Evolutionary conservation across 2,888 invertebrate genomes (phyloP).

Genomic region (Dyspetes luteomarginatus): DNA sequence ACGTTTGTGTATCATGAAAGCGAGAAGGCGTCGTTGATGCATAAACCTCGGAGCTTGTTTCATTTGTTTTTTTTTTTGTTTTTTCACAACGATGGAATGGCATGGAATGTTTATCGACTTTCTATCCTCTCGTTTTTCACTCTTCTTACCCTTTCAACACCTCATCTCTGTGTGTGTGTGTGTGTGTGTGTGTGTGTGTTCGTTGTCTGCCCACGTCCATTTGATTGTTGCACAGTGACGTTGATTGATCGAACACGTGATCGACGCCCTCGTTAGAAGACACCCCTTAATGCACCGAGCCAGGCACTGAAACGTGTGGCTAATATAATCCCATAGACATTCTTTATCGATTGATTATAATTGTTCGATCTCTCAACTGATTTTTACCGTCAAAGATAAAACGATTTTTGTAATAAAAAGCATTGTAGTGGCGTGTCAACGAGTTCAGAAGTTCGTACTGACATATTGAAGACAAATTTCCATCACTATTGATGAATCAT

Average conservation of each 20-base stretch:
- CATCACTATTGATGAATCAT: too few species aligned
- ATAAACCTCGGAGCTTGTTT: conserved; percentile 28
- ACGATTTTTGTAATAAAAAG: neutral
- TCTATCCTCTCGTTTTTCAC: conserved; percentile 32
- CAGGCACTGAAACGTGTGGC: conserved; percentile 13
- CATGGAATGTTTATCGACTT: conserved; percentile 61
- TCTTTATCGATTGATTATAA: conserved; percentile 36
- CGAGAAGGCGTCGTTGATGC: conserved; percentile 42
- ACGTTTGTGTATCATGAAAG: conserved; percentile 52
- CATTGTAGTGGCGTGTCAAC: too few species aligned
- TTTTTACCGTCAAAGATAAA: neutral
- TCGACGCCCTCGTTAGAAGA: conserved; percentile 49
- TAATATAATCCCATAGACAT: conserved; percentile 30
- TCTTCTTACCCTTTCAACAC: conserved; percentile 15
- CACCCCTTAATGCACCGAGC: conserved; percentile 31
- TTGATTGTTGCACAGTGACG: conserved; percentile 38
- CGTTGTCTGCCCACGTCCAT: conserved; percentile 30
- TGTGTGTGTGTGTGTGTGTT: conserved; percentile 1
- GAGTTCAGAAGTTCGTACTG: too few species aligned
- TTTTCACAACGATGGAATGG: neutral
- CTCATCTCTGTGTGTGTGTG: neutral
- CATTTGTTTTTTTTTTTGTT: neutral
- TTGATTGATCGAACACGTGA: conserved; percentile 63
- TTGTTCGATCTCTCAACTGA: conserved; percentile 4
- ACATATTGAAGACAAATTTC: too few species aligned